Evolutionary conservation across 2,113 vertebrate species (phyloP).

Genomic region (Conger conger): DNA sequence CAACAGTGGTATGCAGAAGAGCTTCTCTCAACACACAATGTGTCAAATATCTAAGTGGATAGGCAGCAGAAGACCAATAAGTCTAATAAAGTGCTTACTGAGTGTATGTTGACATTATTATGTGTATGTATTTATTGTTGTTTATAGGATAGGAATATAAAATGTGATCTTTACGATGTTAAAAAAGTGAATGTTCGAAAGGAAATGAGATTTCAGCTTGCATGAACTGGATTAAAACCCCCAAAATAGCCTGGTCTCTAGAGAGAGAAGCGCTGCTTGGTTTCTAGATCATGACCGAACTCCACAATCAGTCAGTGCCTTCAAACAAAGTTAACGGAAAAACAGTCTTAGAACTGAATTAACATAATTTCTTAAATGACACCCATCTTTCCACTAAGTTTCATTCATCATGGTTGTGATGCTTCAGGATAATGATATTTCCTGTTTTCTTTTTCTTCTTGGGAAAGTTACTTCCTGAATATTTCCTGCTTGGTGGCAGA

Average conservation of each 20-base stretch:
- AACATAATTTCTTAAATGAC: neutral
- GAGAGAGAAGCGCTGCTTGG: neutral
- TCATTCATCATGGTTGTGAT: neutral
- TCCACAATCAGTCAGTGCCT: neutral
- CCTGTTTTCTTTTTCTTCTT: constrained; percentile 19
- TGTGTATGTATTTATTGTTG: too few species aligned
- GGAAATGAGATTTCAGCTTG: neutral
- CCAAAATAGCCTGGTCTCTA: neutral
- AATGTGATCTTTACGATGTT: neutral
- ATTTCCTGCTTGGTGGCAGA: constrained; percentile 15
- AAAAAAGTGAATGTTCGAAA: neutral
- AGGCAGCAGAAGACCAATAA: too few species aligned
- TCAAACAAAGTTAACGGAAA: neutral
- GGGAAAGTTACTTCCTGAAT: constrained; percentile 21
- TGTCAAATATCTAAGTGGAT: too few species aligned
- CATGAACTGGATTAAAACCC: neutral
- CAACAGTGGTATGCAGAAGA: too few species aligned
- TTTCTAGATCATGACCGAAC: neutral
- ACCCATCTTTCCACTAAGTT: neutral
- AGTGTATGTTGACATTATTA: too few species aligned
- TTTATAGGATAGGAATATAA: neutral
- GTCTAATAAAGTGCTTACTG: too few species aligned
- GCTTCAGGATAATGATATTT: constrained; percentile 1
- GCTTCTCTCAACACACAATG: too few species aligned
- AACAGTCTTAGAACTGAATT: neutral